These are phyloP conservation scores for Leptinotarsa texana DNA, from an alignment of 1,140 invertebrate species.

Conservation along the genomic window DNA sequence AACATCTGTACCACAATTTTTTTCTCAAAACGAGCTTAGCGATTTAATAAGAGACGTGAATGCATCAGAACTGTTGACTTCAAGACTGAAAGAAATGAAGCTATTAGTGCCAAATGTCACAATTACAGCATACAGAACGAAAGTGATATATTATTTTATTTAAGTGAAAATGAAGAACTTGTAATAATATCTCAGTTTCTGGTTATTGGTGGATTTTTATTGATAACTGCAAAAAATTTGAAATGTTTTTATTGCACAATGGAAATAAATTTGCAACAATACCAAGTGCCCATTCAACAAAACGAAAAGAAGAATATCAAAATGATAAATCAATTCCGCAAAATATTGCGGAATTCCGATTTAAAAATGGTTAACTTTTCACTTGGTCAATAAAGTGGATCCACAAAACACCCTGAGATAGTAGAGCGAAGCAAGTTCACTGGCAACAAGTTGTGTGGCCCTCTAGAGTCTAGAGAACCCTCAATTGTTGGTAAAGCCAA, in stretches of 20 bases:
- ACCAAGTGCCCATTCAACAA: conserved; percentile 48
- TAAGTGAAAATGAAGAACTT: conserved; percentile 10
- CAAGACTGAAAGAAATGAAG: conserved; percentile 15
- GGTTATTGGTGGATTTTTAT: conserved; percentile 37
- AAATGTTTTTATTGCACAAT: conserved; percentile 54
- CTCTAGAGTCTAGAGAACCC: conserved; percentile 27
- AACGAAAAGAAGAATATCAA: conserved; percentile 51
- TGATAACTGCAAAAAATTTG: conserved; percentile 49
- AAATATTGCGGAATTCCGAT: conserved; percentile 42
- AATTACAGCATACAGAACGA: conserved; percentile 11
- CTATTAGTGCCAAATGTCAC: conserved; percentile 6
- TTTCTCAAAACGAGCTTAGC: conserved; percentile 24
- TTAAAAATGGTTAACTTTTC: conserved; percentile 19
- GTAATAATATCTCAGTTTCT: background rate
- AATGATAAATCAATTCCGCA: conserved; percentile 44
- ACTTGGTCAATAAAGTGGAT: conserved; percentile 43
- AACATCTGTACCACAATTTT: conserved; percentile 17
- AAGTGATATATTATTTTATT: background rate
- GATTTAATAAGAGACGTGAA: conserved; percentile 18
- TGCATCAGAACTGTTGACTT: background rate
- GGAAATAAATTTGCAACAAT: conserved; percentile 51
- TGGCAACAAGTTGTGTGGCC: conserved; percentile 39
- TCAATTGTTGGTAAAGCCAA: conserved; percentile 19
- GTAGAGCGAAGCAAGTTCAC: conserved; percentile 43
- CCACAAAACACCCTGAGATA: conserved; percentile 17